A percentile compares a stretch with the other conserved stretches of the same genome.
These are phyloP conservation scores for Nysson spinosus DNA, from an alignment of 2,888 invertebrate genomes.

Conservation along the genomic window DNA sequence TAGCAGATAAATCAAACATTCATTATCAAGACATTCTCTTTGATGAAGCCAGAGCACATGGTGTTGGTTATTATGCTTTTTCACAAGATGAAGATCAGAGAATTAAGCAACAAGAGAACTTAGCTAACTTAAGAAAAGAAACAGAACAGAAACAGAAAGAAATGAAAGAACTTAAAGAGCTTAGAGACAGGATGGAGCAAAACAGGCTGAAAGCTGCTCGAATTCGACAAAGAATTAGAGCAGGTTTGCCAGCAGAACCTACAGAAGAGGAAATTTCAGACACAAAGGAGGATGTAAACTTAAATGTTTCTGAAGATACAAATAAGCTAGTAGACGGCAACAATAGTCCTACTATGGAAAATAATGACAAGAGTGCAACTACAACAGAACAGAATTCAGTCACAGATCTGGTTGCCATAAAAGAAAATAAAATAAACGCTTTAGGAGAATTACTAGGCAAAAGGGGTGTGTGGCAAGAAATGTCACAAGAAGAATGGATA, in stretches of 20 bases:
- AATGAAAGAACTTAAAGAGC: conserved; percentile 81
- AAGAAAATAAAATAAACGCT: conserved; percentile 71
- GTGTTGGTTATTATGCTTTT: conserved; percentile 94
- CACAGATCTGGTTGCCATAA: conserved; percentile 58
- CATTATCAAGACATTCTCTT: conserved; percentile 96
- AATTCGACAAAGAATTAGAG: conserved; percentile 84
- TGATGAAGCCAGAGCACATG: conserved; percentile 95
- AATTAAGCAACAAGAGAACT: conserved; percentile 87
- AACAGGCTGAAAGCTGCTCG: conserved; percentile 86
- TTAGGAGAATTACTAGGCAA: conserved; percentile 73
- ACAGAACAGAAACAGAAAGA: conserved; percentile 84
- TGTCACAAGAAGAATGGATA: conserved; percentile 88
- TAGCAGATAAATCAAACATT: conserved; percentile 85
- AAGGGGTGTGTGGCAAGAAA: conserved; percentile 80
- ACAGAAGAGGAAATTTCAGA: conserved; percentile 66
- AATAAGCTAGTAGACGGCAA: neutral
- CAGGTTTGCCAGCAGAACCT: conserved; percentile 83
- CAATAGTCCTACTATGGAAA: conserved; percentile 2
- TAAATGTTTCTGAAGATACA: neutral
- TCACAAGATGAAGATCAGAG: conserved; percentile 91
- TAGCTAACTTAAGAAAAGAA: conserved; percentile 84
- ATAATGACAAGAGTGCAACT: conserved; percentile 40
- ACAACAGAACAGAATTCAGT: conserved; percentile 48
- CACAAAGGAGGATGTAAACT: conserved; percentile 51
- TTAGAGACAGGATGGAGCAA: conserved; percentile 83